Percentiles rank a stretch among this genome's conserved stretches.
phyloP scores from a whole-genome alignment of 2,888 invertebrate species.

The Amiota mariae region DNA sequence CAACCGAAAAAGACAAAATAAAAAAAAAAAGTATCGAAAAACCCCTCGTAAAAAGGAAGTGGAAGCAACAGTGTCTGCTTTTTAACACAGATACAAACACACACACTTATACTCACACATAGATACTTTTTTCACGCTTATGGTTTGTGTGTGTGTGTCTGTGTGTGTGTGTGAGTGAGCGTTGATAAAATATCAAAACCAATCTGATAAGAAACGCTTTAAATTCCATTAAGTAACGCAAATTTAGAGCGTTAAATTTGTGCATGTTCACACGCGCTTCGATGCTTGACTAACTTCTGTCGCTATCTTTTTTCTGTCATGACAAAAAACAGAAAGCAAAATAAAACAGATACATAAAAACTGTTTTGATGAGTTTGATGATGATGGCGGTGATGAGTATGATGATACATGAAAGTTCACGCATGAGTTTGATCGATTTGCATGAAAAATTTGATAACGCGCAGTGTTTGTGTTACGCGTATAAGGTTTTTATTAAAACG shows the following conservation, averaged over 20 bases:
- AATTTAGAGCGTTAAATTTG: slow-evolving; percentile 70
- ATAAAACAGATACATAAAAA: not conserved
- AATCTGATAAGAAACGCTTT: slow-evolving; percentile 73
- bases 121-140: not conserved
- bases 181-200: slow-evolving; percentile 67
- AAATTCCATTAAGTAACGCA: slow-evolving; percentile 73
- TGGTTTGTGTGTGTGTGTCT: slow-evolving; percentile 24
- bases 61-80: not conserved
- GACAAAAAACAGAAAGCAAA: slow-evolving; percentile 5
- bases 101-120: not conserved
- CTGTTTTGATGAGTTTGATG: not conserved
- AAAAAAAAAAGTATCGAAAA: slow-evolving; percentile 21
- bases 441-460: slow-evolving; percentile 56
- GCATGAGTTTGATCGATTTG: slow-evolving; percentile 58
- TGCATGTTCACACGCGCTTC: slow-evolving; percentile 26
- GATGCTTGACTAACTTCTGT: not conserved
- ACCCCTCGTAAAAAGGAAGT: slow-evolving; percentile 8
- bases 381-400: too few species aligned
- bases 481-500: slow-evolving; percentile 37
- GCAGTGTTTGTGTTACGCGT: slow-evolving; percentile 46
- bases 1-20: slow-evolving; percentile 39
- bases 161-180: slow-evolving; percentile 44
- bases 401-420: slow-evolving; percentile 34
- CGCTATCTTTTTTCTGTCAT: not conserved
- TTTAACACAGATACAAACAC: not conserved